Conservation (phyloP, 2,888 invertebrate genomes). For the Drymonia ruficornis region DNA sequence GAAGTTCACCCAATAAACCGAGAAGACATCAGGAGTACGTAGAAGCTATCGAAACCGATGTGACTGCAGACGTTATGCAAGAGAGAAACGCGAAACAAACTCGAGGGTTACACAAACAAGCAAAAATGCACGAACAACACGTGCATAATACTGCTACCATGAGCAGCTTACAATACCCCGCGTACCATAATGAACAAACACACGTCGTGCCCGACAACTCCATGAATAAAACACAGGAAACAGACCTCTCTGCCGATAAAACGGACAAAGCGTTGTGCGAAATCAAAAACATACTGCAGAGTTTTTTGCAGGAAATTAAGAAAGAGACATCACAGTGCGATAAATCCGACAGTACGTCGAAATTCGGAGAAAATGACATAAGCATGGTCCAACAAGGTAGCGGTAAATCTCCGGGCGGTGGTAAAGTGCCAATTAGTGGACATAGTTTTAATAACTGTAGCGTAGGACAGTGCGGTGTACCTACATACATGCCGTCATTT, state of each 20-base stretch:
- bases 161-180: conserved; percentile 46
- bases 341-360: conserved; percentile 48
- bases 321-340: conserved; percentile 59
- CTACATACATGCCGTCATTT: conserved; percentile 39
- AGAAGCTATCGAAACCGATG: conserved; percentile 37
- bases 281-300: conserved; percentile 75
- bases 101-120: conserved; percentile 13
- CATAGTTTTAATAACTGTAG: conserved; percentile 48
- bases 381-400: conserved; percentile 31
- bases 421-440: conserved; percentile 41
- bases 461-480: conserved; percentile 38
- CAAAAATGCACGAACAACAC: conserved; percentile 26
- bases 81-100: conserved; percentile 17
- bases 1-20: conserved; percentile 28
- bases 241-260: conserved; percentile 52
- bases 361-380: conserved; percentile 33
- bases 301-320: conserved; percentile 71
- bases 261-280: conserved; percentile 73
- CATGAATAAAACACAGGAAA: conserved; percentile 58
- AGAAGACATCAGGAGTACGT: conserved; percentile 26
- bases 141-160: conserved; percentile 40
- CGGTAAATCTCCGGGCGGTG: conserved; percentile 32
- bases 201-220: conserved; percentile 43
- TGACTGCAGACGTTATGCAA: conserved; percentile 25
- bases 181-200: conserved; percentile 39